A percentile compares a stretch with the other conserved stretches of the same genome.
These are phyloP conservation scores for Heterocephalus glaber DNA, from an alignment of 2,113 vertebrate species.

Conservation along the genomic window DNA sequence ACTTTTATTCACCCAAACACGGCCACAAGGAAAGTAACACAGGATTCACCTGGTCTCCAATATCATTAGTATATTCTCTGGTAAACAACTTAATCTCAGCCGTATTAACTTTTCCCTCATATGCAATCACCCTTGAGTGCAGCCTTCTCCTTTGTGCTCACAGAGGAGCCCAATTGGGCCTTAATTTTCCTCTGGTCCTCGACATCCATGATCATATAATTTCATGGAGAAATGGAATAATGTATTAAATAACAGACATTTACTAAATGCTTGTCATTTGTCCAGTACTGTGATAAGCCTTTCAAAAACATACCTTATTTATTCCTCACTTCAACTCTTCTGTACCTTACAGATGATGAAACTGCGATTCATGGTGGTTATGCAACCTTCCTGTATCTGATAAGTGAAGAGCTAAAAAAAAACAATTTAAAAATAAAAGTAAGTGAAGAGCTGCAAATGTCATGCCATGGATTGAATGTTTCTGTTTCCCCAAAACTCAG, in stretches of 20 bases:
- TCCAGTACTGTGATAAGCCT: not conserved
- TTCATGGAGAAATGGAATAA: constrained; percentile 31
- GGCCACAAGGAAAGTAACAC: no score
- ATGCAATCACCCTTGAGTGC: no score
- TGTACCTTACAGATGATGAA: not conserved
- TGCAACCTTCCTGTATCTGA: not conserved
- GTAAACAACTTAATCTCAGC: no score
- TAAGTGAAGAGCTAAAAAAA: not conserved
- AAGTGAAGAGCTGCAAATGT: not conserved
- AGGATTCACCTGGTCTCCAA: no score
- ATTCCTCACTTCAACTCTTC: not conserved
- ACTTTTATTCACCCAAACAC: no score
- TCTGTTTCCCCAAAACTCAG: not conserved
- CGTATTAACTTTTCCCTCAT: no score
- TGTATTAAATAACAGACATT: constrained; percentile 10
- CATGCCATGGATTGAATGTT: not conserved
- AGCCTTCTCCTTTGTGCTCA: no score
- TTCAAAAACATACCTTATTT: not conserved
- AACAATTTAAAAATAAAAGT: no score
- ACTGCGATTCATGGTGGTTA: not conserved
- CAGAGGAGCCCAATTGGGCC: no score
- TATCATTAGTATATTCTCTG: no score
- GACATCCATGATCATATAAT: not conserved
- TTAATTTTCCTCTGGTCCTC: no score
- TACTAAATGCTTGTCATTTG: not conserved